These are phyloP conservation scores for Napeogenes inachia DNA, from an alignment of 2,888 invertebrate species.

Conservation along the genomic window DNA sequence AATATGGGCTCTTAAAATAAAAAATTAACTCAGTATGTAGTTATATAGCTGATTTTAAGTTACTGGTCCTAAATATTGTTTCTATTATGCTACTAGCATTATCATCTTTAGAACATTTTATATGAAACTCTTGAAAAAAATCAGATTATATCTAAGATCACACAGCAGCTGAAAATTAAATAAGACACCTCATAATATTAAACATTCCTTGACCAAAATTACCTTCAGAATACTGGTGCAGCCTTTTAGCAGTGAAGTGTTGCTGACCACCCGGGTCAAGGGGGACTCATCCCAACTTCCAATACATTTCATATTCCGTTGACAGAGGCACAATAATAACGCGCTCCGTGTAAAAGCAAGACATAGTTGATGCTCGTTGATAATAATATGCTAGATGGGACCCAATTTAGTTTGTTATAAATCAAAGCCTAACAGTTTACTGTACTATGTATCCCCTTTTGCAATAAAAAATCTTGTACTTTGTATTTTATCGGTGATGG, in stretches of 20 bases:
- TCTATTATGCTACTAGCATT: too few species aligned
- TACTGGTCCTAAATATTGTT: too few species aligned
- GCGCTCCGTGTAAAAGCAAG: conserved; percentile 68
- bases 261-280: conserved; percentile 61
- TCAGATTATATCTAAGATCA: conserved; percentile 20
- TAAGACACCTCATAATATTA: too few species aligned
- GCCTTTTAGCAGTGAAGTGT: neutral
- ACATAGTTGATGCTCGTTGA: conserved; percentile 60
- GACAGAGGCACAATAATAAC: conserved; percentile 78
- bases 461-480: too few species aligned
- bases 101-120: too few species aligned
- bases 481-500: too few species aligned
- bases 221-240: neutral
- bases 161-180: too few species aligned
- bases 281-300: conserved; percentile 68
- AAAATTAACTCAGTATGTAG: too few species aligned
- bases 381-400: conserved; percentile 39
- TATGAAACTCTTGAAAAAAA: neutral
- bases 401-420: neutral
- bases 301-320: conserved; percentile 79
- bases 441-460: too few species aligned
- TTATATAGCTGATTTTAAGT: too few species aligned
- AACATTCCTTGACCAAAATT: conserved; percentile 37
- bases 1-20: conserved; percentile 7
- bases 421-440: too few species aligned